phyloP scores from a whole-genome alignment of 2,113 vertebrate genomes.

The Muntiacus reevesi region DNA sequence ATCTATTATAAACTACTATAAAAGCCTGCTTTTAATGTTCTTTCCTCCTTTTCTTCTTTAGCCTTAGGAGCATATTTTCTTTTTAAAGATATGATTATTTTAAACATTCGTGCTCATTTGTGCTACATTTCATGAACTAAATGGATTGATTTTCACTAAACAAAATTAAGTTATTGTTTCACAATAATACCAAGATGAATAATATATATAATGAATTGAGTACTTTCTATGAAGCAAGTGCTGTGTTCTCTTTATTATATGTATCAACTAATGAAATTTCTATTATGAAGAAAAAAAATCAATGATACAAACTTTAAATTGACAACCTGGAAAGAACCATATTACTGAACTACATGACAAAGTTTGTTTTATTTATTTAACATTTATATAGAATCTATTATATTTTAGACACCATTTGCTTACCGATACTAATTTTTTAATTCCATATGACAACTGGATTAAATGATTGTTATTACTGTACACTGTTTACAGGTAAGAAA shows the following conservation, averaged over 20 bases:
- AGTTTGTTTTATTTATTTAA: background rate
- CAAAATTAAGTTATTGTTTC: background rate
- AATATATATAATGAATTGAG: background rate
- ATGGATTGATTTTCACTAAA: background rate
- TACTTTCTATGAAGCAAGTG: background rate
- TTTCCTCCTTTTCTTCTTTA: background rate
- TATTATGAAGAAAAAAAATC: background rate
- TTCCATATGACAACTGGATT: background rate
- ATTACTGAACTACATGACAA: background rate
- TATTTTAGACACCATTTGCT: background rate
- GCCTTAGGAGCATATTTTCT: background rate
- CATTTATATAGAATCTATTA: background rate
- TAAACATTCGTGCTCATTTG: background rate
- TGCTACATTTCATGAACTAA: background rate
- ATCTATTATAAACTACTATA: background rate
- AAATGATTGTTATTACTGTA: background rate
- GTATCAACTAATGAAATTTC: background rate
- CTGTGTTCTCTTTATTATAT: background rate
- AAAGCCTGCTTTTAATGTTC: accelerated
- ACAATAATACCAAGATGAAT: background rate
- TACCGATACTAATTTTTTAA: background rate
- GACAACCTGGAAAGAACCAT: background rate
- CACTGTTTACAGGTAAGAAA: background rate
- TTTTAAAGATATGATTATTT: background rate
- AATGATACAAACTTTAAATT: background rate